Evolutionary conservation across 2,113 vertebrate species (phyloP), one percentile per base, ranked within the genome.

Genomic region (Emydocephalus ijimae): DNA sequence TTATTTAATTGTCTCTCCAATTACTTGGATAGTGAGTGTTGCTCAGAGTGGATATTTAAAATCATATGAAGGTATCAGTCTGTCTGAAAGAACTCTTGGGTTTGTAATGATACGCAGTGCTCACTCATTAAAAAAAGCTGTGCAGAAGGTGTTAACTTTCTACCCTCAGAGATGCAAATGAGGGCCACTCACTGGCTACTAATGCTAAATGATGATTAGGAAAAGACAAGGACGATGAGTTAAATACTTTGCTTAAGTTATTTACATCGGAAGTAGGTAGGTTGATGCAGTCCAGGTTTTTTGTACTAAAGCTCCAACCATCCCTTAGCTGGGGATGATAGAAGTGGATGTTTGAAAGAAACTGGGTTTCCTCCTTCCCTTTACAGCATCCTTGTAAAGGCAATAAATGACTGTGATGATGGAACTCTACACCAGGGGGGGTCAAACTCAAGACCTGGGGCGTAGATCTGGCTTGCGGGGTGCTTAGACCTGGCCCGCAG

Each of bases 1-100:
- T 1, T 91, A 81, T 59, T 7, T n/a, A 0, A 5, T 10, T 88
- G 0, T 0, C 21, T 61, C 56, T 24, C 10, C 24, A 48, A 8
- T 29, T 45, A 14, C 14, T 64, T 45, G 8, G 34, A 11, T n/a
- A 92, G 81, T 87, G 29, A 12, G 89, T 88, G 90, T 39, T 64
- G 59, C 61, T 0, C 0, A 39, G 10, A 61, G 12, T 61, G 57
- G 50, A 34, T 54, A 18, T 23, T 50, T 11, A 89, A 34, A 59
- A 45, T 9, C 56, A 57, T 21, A 57, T 20, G 54, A 56, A 59
- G 23, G 39, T 20, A 57, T 6, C 88, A 89, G 10, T 14, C 57
- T 24, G 26, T 23, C 20, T 12, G 20, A 12, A 34, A 24, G 11
- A 18, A 59, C 20, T 6, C 52, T 50, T 9, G 48, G 48, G 48